phyloP scores from a whole-genome alignment of 1,140 invertebrate species.

The Gryllus bimaculatus region DNA sequence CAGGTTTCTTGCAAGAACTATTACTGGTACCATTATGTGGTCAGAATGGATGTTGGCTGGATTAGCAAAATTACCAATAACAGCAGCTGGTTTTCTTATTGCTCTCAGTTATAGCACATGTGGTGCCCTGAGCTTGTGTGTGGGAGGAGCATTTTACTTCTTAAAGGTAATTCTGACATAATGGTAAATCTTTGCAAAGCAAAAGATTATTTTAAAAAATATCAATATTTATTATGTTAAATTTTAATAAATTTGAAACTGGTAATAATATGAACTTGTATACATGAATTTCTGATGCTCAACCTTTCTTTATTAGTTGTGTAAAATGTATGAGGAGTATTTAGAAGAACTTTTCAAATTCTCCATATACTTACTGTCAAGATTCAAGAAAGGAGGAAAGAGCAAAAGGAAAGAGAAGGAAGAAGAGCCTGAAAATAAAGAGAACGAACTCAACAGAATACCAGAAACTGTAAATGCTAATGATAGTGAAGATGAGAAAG shows the following conservation, averaged over 20 bases:
- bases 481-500: neutral
- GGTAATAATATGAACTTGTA: neutral
- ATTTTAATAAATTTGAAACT: neutral
- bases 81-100: slow-evolving; percentile 37
- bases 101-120: slow-evolving; percentile 42
- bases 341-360: slow-evolving; percentile 18
- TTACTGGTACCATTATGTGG: slow-evolving; percentile 40
- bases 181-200: neutral
- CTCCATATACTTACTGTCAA: slow-evolving; percentile 13
- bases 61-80: slow-evolving; percentile 41
- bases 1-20: slow-evolving; percentile 41
- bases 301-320: slow-evolving; percentile 10
- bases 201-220: neutral
- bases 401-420: neutral
- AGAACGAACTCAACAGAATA: neutral
- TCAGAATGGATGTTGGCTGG: slow-evolving; percentile 44
- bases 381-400: neutral
- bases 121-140: slow-evolving; percentile 40
- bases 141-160: slow-evolving; percentile 46
- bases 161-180: slow-evolving; percentile 34
- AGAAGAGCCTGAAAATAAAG: neutral
- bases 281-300: neutral
- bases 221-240: neutral
- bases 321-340: slow-evolving; percentile 19
- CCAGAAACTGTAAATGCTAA: neutral